Percentiles rank a stretch among this genome's conserved stretches.
Evolutionary conservation across 1,140 invertebrate genomes (phyloP).

Genomic region (Bombus superbus): DNA sequence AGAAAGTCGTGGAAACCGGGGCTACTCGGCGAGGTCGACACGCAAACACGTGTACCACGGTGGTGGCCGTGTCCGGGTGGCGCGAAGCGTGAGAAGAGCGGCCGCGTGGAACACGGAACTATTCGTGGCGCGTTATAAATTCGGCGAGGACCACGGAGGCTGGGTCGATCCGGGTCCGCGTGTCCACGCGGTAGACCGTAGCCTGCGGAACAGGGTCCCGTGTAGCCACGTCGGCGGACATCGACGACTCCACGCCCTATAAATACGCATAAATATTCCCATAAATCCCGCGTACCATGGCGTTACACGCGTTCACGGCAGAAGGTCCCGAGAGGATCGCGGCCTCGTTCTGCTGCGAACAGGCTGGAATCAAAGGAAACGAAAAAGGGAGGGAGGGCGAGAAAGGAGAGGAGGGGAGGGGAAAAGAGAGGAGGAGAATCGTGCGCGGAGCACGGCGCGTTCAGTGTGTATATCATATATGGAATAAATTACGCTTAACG

Average conservation of each 20-base stretch:
- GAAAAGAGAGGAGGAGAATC: not conserved
- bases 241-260: constrained; percentile 58
- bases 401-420: not conserved
- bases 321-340: constrained; percentile 10
- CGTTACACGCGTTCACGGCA: constrained; percentile 65
- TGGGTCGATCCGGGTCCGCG: not conserved
- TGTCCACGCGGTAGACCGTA: constrained; percentile 22
- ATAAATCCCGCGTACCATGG: constrained; percentile 70
- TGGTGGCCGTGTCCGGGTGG: constrained; percentile 38
- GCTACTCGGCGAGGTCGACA: not conserved
- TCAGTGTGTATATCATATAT: constrained; percentile 55
- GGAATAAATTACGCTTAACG: constrained; percentile 61
- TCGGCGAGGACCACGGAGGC: not conserved
- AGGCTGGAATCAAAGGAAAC: constrained; percentile 9
- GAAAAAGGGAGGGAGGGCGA: not conserved
- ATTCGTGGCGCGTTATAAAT: constrained; percentile 46
- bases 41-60: constrained; percentile 18
- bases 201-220: constrained; percentile 5
- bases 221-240: constrained; percentile 46
- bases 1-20: not conserved
- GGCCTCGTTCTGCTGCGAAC: not conserved
- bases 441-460: not conserved
- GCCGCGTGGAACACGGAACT: constrained; percentile 33
- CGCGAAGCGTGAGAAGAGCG: constrained; percentile 42
- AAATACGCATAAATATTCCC: constrained; percentile 75